Conservation (phyloP, 2,113 vertebrate species). For the Calidris pygmaea region DNA sequence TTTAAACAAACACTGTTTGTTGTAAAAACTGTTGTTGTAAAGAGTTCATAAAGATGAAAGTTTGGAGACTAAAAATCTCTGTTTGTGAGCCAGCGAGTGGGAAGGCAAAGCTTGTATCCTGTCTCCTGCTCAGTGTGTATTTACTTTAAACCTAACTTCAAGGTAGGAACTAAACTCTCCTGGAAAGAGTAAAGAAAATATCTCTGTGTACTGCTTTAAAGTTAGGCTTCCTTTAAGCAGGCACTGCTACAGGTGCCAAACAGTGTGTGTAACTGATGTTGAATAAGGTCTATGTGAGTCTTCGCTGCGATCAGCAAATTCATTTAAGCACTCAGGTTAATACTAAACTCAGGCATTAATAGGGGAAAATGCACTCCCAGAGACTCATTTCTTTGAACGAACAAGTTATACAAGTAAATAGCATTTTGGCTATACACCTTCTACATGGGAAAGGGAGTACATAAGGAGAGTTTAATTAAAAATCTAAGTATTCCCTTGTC, state of each 20-base stretch:
- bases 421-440: slow-evolving; percentile 26
- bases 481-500: slow-evolving; percentile 13
- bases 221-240: not conserved
- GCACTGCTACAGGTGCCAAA: not conserved
- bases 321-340: slow-evolving; percentile 16
- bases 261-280: not conserved
- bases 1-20: not conserved
- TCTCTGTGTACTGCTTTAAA: not conserved
- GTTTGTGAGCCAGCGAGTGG: not conserved
- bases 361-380: slow-evolving; percentile 29
- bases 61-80: not conserved
- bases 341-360: slow-evolving; percentile 31
- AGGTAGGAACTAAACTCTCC: not conserved
- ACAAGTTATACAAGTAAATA: not conserved
- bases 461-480: slow-evolving; percentile 59
- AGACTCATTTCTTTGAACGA: slow-evolving; percentile 55
- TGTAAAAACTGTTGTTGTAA: not conserved
- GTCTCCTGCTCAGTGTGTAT: not conserved
- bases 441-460: not conserved
- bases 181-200: slow-evolving; percentile 33
- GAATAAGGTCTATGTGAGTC: not conserved
- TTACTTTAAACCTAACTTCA: slow-evolving; percentile 53
- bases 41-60: slow-evolving; percentile 23
- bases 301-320: slow-evolving; percentile 11
- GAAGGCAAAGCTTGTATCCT: not conserved